These are phyloP conservation scores for Keiferia lycopersicella DNA, from an alignment of 2,888 invertebrate species.

Conservation along the genomic window DNA sequence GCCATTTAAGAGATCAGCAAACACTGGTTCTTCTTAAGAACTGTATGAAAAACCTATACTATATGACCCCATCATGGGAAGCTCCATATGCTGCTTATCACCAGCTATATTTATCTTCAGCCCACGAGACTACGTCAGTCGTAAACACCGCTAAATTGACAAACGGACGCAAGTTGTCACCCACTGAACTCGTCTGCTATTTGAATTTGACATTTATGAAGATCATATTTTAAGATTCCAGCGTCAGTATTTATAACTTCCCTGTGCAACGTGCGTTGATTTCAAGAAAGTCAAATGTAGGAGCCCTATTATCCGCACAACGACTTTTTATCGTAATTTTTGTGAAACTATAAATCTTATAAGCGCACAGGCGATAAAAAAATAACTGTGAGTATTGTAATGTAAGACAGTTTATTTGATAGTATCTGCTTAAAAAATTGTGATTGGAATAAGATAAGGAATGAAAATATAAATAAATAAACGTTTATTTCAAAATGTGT, in stretches of 20 bases:
- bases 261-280: too few relatives aligned
- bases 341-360: too few relatives aligned
- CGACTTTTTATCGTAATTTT: too few relatives aligned
- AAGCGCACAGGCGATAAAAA: too few relatives aligned
- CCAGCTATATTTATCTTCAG: neutral
- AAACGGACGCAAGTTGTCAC: constrained; percentile 22
- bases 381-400: too few relatives aligned
- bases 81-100: neutral
- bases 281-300: too few relatives aligned
- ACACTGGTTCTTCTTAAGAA: neutral
- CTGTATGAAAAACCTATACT: neutral
- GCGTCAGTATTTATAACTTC: neutral
- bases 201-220: constrained; percentile 20
- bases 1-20: neutral
- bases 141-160: constrained; percentile 10
- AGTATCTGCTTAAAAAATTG: too few relatives aligned
- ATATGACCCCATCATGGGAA: neutral
- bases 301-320: too few relatives aligned
- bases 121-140: neutral
- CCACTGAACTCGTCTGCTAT: constrained; percentile 20
- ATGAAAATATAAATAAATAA: too few relatives aligned
- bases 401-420: too few relatives aligned
- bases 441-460: too few relatives aligned
- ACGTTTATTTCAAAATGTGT: too few relatives aligned
- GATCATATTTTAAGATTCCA: constrained; percentile 15